Evolutionary conservation across 2,888 invertebrate species (phyloP).

Genomic region (Synergus laeviventris): DNA sequence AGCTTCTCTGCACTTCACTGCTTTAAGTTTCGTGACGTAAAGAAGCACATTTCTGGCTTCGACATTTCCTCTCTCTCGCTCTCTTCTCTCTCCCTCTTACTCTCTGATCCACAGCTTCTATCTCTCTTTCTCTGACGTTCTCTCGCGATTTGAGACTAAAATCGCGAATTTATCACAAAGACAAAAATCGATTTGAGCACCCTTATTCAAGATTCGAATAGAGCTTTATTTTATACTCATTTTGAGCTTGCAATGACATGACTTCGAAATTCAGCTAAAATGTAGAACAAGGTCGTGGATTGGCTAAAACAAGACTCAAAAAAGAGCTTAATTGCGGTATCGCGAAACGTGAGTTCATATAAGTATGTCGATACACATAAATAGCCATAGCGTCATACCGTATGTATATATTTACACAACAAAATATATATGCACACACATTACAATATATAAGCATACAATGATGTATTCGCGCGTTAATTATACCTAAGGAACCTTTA

Average conservation of each 20-base stretch:
- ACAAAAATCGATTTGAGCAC: not conserved
- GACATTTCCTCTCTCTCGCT: not conserved
- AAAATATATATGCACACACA: slow-evolving; percentile 47
- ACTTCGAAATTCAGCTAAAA: not conserved
- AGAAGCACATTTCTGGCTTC: slow-evolving; percentile 7
- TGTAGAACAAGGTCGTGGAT: not conserved
- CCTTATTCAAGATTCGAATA: not conserved
- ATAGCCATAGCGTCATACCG: slow-evolving; percentile 60
- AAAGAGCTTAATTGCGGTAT: slow-evolving; percentile 44
- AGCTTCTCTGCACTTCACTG: not conserved
- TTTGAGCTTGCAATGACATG: not conserved
- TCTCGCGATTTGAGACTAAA: not conserved
- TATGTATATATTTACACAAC: slow-evolving; percentile 61
- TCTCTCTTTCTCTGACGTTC: slow-evolving; percentile 7
- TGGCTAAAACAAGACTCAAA: not conserved
- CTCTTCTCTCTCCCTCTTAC: slow-evolving; percentile 2
- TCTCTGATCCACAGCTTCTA: slow-evolving; percentile 6
- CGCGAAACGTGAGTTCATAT: slow-evolving; percentile 48
- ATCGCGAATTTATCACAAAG: not conserved
- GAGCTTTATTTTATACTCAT: not conserved
- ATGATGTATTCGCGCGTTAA: slow-evolving; percentile 38
- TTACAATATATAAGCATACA: slow-evolving; percentile 32
- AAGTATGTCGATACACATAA: slow-evolving; percentile 54
- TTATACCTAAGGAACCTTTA: slow-evolving; percentile 28
- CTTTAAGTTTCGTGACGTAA: not conserved